These are phyloP conservation scores for Stenopsyche tienmushanensis DNA, from an alignment of 1,140 invertebrate species.

Conservation along the genomic window DNA sequence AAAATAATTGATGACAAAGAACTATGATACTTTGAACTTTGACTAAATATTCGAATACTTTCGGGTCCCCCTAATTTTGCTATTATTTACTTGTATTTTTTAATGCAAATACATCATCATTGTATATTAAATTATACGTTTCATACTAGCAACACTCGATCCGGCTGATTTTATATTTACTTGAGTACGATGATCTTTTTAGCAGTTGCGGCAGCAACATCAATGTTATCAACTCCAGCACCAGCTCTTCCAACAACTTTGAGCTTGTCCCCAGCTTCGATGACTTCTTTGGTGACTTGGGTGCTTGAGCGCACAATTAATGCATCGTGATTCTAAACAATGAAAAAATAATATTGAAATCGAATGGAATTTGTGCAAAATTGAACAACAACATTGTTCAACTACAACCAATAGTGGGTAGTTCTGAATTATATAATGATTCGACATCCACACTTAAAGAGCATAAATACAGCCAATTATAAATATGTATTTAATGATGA, in stretches of 20 bases:
- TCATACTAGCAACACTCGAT: too few species aligned
- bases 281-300: slow-evolving; percentile 90
- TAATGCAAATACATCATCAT: too few species aligned
- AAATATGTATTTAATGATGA: background rate
- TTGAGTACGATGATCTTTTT: slow-evolving; percentile 92
- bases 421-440: background rate
- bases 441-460: background rate
- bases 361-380: background rate
- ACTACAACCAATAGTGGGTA: background rate
- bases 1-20: too few species aligned
- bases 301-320: slow-evolving; percentile 94
- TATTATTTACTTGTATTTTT: too few species aligned
- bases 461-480: background rate
- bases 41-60: too few species aligned
- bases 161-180: slow-evolving; percentile 64
- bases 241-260: slow-evolving; percentile 92
- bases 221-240: slow-evolving; percentile 97
- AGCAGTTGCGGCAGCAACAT: slow-evolving; percentile 80
- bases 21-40: too few species aligned
- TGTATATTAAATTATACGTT: too few species aligned
- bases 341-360: slow-evolving; percentile 35
- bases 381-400: background rate
- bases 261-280: slow-evolving; percentile 73
- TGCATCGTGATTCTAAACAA: slow-evolving; percentile 80
- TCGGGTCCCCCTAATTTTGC: too few species aligned